These are phyloP conservation scores for Belonocnema kinseyi DNA, from an alignment of 1,140 invertebrate genomes.

Conservation along the genomic window DNA sequence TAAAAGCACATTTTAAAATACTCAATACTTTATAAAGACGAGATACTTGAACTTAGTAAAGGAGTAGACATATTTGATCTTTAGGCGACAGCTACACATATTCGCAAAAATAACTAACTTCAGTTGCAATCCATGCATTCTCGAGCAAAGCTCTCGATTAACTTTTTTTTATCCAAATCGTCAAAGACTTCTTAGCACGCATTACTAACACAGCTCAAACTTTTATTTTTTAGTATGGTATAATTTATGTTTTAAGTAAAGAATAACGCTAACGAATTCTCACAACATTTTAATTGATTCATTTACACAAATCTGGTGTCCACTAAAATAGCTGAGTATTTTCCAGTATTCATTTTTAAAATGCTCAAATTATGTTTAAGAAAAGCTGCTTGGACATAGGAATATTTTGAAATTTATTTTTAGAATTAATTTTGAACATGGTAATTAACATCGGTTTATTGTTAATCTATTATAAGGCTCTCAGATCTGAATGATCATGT, in stretches of 20 bases:
- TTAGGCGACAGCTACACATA: background rate
- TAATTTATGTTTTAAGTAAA: conserved; percentile 31
- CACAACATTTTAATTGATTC: conserved; percentile 27
- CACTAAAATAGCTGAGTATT: conserved; percentile 69
- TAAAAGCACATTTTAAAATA: background rate
- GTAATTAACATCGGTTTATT: background rate
- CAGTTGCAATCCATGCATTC: no score
- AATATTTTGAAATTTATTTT: no score
- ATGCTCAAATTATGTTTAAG: conserved; percentile 1
- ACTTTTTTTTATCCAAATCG: background rate
- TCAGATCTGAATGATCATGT: background rate
- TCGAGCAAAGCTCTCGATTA: background rate
- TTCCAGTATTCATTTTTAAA: conserved; percentile 33
- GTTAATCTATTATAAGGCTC: background rate
- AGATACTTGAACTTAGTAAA: conserved; percentile 6
- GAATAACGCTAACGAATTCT: conserved; percentile 16
- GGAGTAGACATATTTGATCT: background rate
- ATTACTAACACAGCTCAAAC: conserved; percentile 31
- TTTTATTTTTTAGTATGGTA: conserved; percentile 35
- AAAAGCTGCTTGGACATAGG: conserved; percentile 1
- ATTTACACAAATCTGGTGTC: conserved; percentile 61
- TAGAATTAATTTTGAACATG: background rate
- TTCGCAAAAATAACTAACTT: no score
- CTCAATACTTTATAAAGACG: background rate
- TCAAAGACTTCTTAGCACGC: background rate